A percentile compares a stretch with the other conserved stretches of the same genome.
Evolutionary conservation across 2,113 vertebrate genomes (phyloP).

Genomic region (Heteronetta atricapilla): DNA sequence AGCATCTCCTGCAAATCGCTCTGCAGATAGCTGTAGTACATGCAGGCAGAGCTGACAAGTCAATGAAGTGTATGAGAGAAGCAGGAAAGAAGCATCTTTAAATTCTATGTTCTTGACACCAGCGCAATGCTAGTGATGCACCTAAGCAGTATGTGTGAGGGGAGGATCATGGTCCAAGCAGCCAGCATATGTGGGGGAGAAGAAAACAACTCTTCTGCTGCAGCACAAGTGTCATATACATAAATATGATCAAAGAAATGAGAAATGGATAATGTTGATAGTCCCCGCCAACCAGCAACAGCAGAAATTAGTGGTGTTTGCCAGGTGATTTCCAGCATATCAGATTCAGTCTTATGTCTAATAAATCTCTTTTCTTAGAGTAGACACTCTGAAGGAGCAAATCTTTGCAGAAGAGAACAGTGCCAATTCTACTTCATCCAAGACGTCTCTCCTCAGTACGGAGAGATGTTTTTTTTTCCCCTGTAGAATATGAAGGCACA

Average conservation of each 20-base stretch:
- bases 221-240: not conserved
- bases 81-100: not conserved
- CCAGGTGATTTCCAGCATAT: not conserved
- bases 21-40: not conserved
- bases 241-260: not conserved
- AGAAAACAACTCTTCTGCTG: not conserved
- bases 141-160: not conserved
- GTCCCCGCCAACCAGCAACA: not conserved
- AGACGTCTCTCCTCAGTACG: not conserved
- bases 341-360: not conserved
- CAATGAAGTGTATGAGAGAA: not conserved
- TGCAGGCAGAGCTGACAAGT: not conserved
- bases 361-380: not conserved
- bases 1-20: not conserved
- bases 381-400: not conserved
- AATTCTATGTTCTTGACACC: not conserved
- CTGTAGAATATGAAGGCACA: conserved; percentile 4
- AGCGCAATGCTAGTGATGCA: not conserved
- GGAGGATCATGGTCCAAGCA: not conserved
- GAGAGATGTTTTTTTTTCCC: not conserved
- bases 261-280: not conserved
- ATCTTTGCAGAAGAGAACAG: not conserved
- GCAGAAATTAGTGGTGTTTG: not conserved
- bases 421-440: not conserved
- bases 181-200: not conserved